Evolutionary conservation across 53 echinoderm and acorn worm genomes (phyloP), one percentile per base, ranked within the genome.

Genomic region (Stichopus horrens): DNA sequence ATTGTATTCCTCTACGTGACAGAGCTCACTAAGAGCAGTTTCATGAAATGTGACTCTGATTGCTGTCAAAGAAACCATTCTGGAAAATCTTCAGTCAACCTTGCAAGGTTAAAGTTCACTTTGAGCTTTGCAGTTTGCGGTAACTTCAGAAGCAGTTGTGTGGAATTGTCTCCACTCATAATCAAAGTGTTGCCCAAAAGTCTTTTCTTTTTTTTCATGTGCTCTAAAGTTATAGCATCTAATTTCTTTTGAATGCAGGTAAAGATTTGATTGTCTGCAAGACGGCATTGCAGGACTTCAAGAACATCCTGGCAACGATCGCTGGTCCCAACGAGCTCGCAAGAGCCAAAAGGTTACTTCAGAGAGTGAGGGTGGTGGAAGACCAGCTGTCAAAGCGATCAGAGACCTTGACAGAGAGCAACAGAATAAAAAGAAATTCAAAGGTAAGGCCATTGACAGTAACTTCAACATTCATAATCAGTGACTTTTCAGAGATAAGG

Each of bases 311-410:
- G 21, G 55, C 73, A 21, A 97, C 94, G 52, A 93, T 97, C 71
- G 97, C 90, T 5, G 97, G 97, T 37, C 89, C 90, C 16, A 80
- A 86, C 14, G 97, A 97, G 86, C 74, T 89, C 73, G 73, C 80
- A 6, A 85, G 97, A 71, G 92, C 97, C 57, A 68, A 91, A 73
- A 75, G 79, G n/a, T 77, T 97, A 55, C 86, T 97, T 14, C n/a
- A 74, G 4, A 91, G 91, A 63, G 63, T 97, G 10, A 91, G 86
- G 23, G 88, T 94, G 5, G 92, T 97, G 0, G 89, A 89, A 4
- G 97, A 97, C 88, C 88, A 91, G n/a, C 91, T 93, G 18, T 95
- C 97, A 21, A 83, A 81, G 13, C 86, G 97, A 79, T 86, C 95
- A 8, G 51, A 74, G 5, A 57, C n/a, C 52, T 55, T 95, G 74